Evolutionary conservation across 2,113 vertebrate species (phyloP), one percentile per base, ranked within the genome.

Genomic region (Chloropsis hardwickii): DNA sequence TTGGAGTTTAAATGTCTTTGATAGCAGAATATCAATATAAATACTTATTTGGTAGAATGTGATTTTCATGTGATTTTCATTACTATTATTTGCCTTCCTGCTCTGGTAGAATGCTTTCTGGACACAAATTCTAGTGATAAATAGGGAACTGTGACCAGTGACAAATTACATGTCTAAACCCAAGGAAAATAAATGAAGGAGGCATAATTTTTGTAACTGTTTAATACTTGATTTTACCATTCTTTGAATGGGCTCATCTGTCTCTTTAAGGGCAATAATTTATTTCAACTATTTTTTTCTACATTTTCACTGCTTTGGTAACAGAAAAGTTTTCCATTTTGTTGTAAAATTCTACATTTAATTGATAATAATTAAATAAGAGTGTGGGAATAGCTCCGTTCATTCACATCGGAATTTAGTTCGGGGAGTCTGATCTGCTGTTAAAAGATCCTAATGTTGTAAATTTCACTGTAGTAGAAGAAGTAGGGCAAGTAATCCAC

Each of bases 1-100:
- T 85, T 88, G 70, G 50, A 69, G 53, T 89, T 92, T 78, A 65
- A 79, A 91, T 25, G 27, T 6, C 48, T 96, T 94, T 94, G n/a
- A 29, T 51, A 92, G 84, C 78, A 94, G 82, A 72, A 64, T 44
- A 81, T 83, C 76, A 76, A 3, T 74, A 40, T 61, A 53, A 81
- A 17, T 35, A 74, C 62, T 96, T 88, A 56, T 65, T 96, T 87
- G 47, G 27, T 81, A 61, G 39, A 94, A 91, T 53, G 65, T 54
- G 67, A 74, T 88, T 96, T 95, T 78, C 18, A 66, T 64, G 54
- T 72, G 71, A 33, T 81, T 50, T 91, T 85, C 54, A 64, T 80
- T 93, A 58, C 14, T 79, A 44, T 72, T 88, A 56, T 88, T 91
- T 86, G 24, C 44, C 42, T 72, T 91, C 21, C 40, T 88, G 50